phyloP scores from a whole-genome alignment of 2,797 vertebrate genomes.

The Xenops minutus region DNA sequence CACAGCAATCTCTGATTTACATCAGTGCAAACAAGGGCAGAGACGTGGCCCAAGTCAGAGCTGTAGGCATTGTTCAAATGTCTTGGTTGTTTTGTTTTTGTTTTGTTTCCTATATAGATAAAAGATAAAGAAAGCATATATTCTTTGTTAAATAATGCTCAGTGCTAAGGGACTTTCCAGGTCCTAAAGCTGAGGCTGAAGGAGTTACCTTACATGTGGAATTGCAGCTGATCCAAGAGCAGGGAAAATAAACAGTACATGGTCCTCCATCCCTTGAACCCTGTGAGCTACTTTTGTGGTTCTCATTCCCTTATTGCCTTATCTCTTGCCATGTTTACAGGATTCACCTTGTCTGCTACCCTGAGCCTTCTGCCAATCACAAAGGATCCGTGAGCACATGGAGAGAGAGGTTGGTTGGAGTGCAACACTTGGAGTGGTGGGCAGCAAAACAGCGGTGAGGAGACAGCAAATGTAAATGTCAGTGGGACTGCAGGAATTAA shows the following conservation, averaged over 20 bases:
- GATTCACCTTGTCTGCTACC: conserved; percentile 40
- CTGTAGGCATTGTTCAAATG: conserved; percentile 57
- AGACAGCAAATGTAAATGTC: neutral
- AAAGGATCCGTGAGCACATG: neutral
- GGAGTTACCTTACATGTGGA: conserved; percentile 39
- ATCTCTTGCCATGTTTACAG: conserved; percentile 48
- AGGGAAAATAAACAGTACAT: conserved; percentile 45
- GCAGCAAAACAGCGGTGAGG: neutral
- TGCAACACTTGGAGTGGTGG: neutral
- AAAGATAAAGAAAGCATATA: conserved; percentile 56
- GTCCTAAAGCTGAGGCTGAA: conserved; percentile 26
- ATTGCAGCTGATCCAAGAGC: conserved; percentile 51
- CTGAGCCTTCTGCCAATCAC: conserved; percentile 27
- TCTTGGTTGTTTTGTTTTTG: conserved; percentile 43
- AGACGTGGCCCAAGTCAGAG: conserved; percentile 41
- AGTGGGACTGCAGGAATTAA: neutral
- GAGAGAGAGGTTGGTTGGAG: neutral
- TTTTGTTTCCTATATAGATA: conserved; percentile 67
- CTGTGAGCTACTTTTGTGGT: conserved; percentile 20
- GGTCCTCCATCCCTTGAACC: conserved; percentile 26
- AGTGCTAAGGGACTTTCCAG: conserved; percentile 55
- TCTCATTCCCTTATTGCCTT: conserved; percentile 18
- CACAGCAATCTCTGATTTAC: conserved; percentile 57
- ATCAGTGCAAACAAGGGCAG: conserved; percentile 67
- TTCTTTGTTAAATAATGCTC: conserved; percentile 49